Evolutionary conservation across 2,113 vertebrate genomes (phyloP).

Genomic region (Percina caprodes): DNA sequence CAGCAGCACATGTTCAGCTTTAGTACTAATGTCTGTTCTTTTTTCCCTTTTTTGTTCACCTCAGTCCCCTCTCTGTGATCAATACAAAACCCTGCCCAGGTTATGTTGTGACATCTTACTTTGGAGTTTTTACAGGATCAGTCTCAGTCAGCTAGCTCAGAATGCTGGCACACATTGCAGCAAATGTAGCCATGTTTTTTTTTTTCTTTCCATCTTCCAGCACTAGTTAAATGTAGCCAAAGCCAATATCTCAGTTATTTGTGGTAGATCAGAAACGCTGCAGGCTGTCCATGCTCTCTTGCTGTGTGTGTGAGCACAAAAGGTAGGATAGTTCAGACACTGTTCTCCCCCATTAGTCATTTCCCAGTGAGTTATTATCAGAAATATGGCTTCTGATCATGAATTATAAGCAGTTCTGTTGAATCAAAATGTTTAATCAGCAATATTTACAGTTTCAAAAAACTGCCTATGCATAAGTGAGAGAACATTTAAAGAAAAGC

Average conservation of each 20-base stretch:
- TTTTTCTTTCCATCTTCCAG: constrained; percentile 14
- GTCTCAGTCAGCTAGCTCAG: constrained; percentile 13
- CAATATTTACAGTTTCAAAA: constrained; percentile 3
- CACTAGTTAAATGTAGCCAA: constrained; percentile 7
- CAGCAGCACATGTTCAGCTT: constrained; percentile 41
- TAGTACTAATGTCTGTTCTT: constrained; percentile 19
- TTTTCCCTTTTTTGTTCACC: constrained; percentile 22
- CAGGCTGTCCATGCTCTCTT: constrained; percentile 23
- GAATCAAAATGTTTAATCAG: constrained; percentile 5
- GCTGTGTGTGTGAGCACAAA: constrained; percentile 35
- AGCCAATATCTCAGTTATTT: constrained; percentile 47
- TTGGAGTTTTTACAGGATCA: constrained; percentile 41
- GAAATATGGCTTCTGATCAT: not conserved
- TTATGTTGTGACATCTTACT: constrained; percentile 41
- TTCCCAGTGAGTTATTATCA: not conserved
- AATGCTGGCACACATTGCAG: constrained; percentile 21
- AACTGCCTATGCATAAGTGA: not conserved
- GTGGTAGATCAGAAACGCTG: constrained; percentile 37
- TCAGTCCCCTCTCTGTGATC: constrained; percentile 43
- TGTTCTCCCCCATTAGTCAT: constrained; percentile 30
- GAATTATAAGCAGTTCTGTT: not conserved
- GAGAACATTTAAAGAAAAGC: not conserved
- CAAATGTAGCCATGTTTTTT: constrained; percentile 32
- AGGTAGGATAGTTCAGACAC: not conserved
- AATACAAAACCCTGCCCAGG: constrained; percentile 46